Evolutionary conservation across 2,113 vertebrate genomes (phyloP), one percentile per base, ranked within the genome.

Genomic region (Oostethus manadensis): DNA sequence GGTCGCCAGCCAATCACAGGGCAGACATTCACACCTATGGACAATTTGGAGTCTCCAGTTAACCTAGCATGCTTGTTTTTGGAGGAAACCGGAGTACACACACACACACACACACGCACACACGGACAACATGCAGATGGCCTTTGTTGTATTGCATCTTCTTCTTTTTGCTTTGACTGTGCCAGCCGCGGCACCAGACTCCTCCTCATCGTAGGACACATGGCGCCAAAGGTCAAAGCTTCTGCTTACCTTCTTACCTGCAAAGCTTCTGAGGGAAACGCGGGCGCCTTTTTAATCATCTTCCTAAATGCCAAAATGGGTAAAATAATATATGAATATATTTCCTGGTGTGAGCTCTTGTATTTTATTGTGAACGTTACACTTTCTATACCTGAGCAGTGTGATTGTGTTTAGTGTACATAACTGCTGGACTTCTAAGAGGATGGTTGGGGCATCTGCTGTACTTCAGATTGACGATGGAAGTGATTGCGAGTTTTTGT

Each of bases 311-410:
- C 86, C 83, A 84, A 82, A 86, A 84, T 62, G 63, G 64, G 79
- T 65, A 70, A 73, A 56, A 20, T 20, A 20, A 56, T 43, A 55
- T 29, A 29, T 55, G 78, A 78, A 82, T 86, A 78, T 86, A 74
- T 76, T 79, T 79, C 77, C 75, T 77, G 63, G 43, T 82, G 84
- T 75, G 58, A 85, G 71, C 60, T 83, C 80, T 78, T 88, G 86
- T 87, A 88, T 81, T 85, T 81, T 82, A 84, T 81, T 81, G 73
- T 33, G 5, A 42, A 82, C 80, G 75, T 84, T 73, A 77, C 68
- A 76, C 65, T 84, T 81, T 83, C 70, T 87, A 68, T 78, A 78
- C 78, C 63, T 77, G 60, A 75, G 62, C 56, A 49, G 63, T 78
- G 82, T 65, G 61, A 68, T 67, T 68, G 69, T 72, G 66, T 80